Base-by-base conservation (phyloP, 2,113 vertebrate species). In the Nesoenas mayeri region DNA sequence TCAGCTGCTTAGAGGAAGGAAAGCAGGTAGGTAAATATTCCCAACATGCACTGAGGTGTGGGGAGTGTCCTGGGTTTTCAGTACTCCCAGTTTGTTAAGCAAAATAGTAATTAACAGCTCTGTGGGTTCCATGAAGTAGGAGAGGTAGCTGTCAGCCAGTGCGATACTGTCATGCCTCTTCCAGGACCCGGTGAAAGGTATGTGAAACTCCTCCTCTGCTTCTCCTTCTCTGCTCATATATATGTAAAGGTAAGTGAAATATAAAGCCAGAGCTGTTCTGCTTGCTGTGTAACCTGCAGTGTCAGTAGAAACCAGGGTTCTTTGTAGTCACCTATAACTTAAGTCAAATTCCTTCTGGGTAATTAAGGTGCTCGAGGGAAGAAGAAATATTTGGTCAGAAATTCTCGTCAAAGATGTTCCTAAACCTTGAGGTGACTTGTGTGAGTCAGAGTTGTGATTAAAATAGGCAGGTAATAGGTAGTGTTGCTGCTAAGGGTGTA, bases 61-160 rank as follows among this genome's bases (percentile, higher is more conserved):
- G 97, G 97, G 97, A 97, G 97, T 93, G 98, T 96, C 96, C 88
- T 16, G 67, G 83, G n/a, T 79, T 84, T 53, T 88, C 61, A 82
- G 82, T 65, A 5, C 38, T 90, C 89, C 36, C 87, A 12, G 92
- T 82, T 21, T 21, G 79, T 7, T 36, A 42, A 9, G 50, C 53
- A 15, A 42, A 86, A 32, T 3, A 91, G 86, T 67, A 17, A 84
- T 83, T 78, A 69, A 4, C 13, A 40, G 89, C 42, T 13, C 9
- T 3, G 40, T 2, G 89, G 61, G 70, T 48, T 20, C 48, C 50
- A 0, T 11, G 20, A 22, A 4, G 26, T 4, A 21, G 29, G 18
- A 18, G 78, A 56, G 61, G 36, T 15, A 18, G 54, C 87, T 42
- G 91, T 61, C 65, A 25, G 83, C 38, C 13, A 3, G 22, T 5